Conservation (phyloP, 2,113 vertebrate species). For the Rhabdomys dilectus region DNA sequence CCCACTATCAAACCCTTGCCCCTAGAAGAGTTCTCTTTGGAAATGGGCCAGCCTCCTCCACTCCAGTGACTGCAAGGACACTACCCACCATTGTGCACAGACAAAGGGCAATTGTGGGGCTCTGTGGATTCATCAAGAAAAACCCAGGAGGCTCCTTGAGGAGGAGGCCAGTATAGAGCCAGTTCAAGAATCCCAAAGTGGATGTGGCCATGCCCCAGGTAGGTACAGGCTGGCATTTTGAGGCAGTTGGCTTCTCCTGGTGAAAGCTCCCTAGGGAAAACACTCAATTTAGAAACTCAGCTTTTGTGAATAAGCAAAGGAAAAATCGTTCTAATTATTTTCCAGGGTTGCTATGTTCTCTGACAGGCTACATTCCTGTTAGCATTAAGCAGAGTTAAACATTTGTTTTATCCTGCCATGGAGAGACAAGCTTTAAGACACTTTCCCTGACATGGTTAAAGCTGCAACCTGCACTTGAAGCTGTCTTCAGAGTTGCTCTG, state of each 20-base stretch:
- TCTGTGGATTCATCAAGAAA: not conserved
- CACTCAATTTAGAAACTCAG: not conserved
- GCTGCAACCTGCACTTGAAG: not conserved
- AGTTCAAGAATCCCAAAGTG: not conserved
- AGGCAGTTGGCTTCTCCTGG: not conserved
- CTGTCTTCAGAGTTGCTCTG: not conserved
- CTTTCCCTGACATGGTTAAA: not conserved
- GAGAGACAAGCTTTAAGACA: not conserved
- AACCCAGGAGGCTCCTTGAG: accelerated
- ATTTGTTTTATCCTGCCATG: not conserved
- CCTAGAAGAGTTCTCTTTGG: not conserved
- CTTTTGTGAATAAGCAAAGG: slow-evolving; percentile 56
- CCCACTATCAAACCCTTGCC: not conserved
- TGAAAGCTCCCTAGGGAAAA: not conserved
- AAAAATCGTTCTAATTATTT: slow-evolving; percentile 42
- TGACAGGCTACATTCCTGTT: slow-evolving; percentile 1
- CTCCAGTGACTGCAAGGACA: not conserved
- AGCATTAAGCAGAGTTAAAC: slow-evolving; percentile 20
- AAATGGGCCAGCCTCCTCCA: not conserved
- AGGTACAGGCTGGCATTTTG: accelerated
- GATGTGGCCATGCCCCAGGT: not conserved
- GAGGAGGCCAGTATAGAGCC: not conserved
- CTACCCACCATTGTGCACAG: not conserved
- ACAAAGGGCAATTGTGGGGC: not conserved
- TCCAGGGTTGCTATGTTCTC: not conserved